Percentiles rank a stretch among this genome's conserved stretches.
Evolutionary conservation across 1,140 invertebrate species (phyloP).

Genomic region (Contarinia nasturtii): DNA sequence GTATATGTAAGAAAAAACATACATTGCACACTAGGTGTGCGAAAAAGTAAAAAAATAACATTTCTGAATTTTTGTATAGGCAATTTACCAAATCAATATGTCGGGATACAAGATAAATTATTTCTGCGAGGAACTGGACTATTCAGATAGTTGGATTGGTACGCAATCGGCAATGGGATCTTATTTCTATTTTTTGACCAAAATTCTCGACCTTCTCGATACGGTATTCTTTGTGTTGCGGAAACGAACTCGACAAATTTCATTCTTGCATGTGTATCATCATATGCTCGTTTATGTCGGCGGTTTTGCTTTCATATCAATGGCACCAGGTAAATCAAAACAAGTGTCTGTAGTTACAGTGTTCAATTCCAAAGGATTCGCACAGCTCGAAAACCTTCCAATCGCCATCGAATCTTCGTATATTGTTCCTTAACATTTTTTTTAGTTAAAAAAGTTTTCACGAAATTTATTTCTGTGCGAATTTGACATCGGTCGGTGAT

Average conservation of each 20-base stretch:
- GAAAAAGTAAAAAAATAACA: too few species aligned
- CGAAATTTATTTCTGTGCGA: too few species aligned
- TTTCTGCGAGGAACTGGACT: not conserved
- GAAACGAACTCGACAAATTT: slow-evolving; percentile 1
- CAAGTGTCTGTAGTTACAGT: too few species aligned
- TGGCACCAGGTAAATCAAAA: not conserved
- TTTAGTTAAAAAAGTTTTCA: too few species aligned
- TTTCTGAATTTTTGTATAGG: too few species aligned
- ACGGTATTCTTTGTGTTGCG: slow-evolving; percentile 3
- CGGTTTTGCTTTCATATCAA: not conserved
- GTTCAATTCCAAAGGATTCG: too few species aligned
- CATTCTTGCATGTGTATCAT: slow-evolving; percentile 3
- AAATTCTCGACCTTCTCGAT: not conserved
- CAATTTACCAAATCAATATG: too few species aligned
- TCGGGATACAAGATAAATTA: not conserved
- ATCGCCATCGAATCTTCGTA: too few species aligned
- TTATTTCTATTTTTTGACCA: not conserved
- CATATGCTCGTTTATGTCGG: not conserved
- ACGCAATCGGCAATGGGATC: not conserved
- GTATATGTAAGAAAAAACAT: not conserved
- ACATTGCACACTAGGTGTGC: too few species aligned
- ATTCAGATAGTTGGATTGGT: not conserved
- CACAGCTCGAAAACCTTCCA: too few species aligned
- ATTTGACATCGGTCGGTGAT: too few species aligned
- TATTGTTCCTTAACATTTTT: too few species aligned